phyloP scores from a whole-genome alignment of 2,113 vertebrate species.

The Equus przewalskii region DNA sequence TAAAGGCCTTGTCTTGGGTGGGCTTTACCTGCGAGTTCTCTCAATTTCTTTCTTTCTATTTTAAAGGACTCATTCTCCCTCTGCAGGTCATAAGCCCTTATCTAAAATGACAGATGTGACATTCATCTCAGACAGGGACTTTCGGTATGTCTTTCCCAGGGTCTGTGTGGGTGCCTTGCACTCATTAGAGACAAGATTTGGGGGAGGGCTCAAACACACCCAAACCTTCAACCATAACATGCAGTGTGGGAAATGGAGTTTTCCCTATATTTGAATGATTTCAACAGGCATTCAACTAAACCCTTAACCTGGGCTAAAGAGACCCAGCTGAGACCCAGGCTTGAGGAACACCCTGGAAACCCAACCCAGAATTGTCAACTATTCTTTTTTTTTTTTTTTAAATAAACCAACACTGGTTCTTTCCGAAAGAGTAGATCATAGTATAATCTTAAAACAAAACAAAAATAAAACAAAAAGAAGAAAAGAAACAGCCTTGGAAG shows the following conservation, averaged over 20 bases:
- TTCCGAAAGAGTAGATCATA: slow-evolving; percentile 35
- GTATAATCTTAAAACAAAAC: neutral
- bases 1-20: neutral
- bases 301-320: neutral
- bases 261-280: neutral
- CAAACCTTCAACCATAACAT: neutral
- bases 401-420: slow-evolving; percentile 21
- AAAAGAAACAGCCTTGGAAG: neutral
- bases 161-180: neutral
- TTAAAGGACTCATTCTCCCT: neutral
- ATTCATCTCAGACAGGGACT: no score
- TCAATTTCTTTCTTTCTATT: neutral
- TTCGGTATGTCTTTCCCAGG: no score
- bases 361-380: neutral
- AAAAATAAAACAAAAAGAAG: neutral
- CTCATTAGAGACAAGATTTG: neutral
- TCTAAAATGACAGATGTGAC: no score
- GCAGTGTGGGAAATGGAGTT: neutral
- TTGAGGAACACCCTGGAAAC: slow-evolving; percentile 34
- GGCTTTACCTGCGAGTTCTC: neutral
- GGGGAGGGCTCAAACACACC: neutral
- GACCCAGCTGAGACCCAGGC: neutral
- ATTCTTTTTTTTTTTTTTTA: neutral
- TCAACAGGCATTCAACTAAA: neutral
- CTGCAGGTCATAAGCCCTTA: neutral